phyloP scores from a whole-genome alignment of 2,797 vertebrate genomes.

The Sylvilagus floridanus region DNA sequence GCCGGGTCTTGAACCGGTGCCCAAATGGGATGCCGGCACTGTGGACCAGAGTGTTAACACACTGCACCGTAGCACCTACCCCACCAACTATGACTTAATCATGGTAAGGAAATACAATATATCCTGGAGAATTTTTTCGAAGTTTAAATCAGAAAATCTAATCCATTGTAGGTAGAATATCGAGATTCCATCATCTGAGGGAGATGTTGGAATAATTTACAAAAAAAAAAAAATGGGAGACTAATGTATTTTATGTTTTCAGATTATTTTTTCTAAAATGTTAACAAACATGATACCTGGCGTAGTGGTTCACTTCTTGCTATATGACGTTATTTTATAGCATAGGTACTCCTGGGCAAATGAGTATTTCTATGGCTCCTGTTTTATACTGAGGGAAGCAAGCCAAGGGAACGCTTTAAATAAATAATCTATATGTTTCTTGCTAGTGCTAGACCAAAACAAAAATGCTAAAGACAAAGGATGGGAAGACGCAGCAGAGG shows the following conservation, averaged over 20 bases:
- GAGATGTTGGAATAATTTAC: neutral
- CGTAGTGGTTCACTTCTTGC: neutral
- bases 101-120: neutral
- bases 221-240: too few species aligned
- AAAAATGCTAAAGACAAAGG: neutral
- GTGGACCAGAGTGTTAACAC: too few species aligned
- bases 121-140: neutral
- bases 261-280: neutral
- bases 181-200: neutral
- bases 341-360: neutral
- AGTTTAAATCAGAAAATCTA: neutral
- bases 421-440: neutral
- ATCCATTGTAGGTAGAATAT: neutral
- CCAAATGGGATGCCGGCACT: too few species aligned
- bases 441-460: neutral
- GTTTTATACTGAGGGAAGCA: neutral
- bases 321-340: neutral
- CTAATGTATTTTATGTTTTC: neutral
- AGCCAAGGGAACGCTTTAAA: neutral
- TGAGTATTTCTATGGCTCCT: neutral
- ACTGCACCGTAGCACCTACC: too few species aligned
- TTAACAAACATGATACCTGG: accelerated
- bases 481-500: neutral
- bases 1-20: too few species aligned
- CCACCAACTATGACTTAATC: neutral